Conservation (phyloP, 2,888 invertebrate genomes). For the Chydorus sphaericus region DNA sequence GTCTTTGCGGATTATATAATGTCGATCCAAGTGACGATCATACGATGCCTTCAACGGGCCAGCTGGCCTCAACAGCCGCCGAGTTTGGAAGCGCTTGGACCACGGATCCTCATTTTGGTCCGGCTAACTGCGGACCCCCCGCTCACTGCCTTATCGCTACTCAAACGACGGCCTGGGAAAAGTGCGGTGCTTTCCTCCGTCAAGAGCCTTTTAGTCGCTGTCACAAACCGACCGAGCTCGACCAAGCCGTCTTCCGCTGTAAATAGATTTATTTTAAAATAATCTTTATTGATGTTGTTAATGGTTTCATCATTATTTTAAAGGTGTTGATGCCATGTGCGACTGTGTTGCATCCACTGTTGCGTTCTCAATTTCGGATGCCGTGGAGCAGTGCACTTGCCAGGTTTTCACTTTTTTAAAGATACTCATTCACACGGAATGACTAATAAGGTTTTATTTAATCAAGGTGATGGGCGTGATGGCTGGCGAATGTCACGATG, state of each 20-base stretch:
- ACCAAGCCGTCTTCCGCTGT: conserved; percentile 56
- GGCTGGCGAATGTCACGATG: conserved; percentile 55
- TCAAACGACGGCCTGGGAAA: conserved; percentile 46
- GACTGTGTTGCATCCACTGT: conserved; percentile 42
- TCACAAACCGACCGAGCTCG: conserved; percentile 36
- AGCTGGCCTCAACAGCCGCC: conserved; percentile 40
- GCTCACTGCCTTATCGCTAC: conserved; percentile 41
- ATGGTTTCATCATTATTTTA: too few relatives aligned
- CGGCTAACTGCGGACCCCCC: conserved; percentile 37
- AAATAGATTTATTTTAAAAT: too few relatives aligned
- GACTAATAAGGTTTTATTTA: too few relatives aligned
- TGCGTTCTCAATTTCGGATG: conserved; percentile 39
- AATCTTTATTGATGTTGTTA: too few relatives aligned
- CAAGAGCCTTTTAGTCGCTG: conserved; percentile 30
- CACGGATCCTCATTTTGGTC: conserved; percentile 16
- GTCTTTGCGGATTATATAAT: conserved; percentile 65
- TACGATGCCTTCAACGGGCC: conserved; percentile 51
- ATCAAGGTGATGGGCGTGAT: conserved; percentile 48
- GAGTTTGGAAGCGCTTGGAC: conserved; percentile 65
- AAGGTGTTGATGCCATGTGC: conserved; percentile 58
- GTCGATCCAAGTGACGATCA: conserved; percentile 50
- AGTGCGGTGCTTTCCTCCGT: conserved; percentile 33
- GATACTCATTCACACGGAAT: too few relatives aligned
- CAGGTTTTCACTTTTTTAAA: too few relatives aligned
- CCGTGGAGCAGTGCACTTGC: neutral